Base-by-base conservation (phyloP, 1,140 invertebrate genomes). In the Lasioglossum baleicum region DNA sequence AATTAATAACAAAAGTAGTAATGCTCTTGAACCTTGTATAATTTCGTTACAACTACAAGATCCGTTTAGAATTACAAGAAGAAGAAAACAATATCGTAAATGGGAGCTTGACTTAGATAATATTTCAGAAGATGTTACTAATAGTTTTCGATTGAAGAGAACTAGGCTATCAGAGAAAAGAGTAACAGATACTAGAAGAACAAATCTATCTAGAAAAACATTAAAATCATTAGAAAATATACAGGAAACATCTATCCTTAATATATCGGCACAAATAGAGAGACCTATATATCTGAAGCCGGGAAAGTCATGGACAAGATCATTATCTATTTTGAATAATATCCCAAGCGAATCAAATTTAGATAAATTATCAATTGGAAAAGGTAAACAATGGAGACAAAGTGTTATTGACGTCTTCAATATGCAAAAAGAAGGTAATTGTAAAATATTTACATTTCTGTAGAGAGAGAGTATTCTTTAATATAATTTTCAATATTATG, bases 281-380 rank as follows among this genome's bases (percentile, higher is more conserved):
- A 83, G 84, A 51, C 61, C 58, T 15, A n/a, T 93, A 40, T 90
- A 87, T 65, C 80, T 93, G 13, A 91, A 90, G 71, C 89, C 92
- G 15, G 91, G 92, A 2, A 93, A 93, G 78, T 88, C 82, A 15
- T 93, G 91, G 91, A 82, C 90, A 15, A 90, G 92, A 82, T 93
- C 92, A 26, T 79, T 93, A n/a, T 92, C 92, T 2, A 92, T 93
- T 76, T 84, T 93, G 15, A 90, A 88, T 80, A 82, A 88, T 51
- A 80, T 92, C 68, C 86, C 90, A 17, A 83, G 82, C 80, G 64
- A 72, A 40, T 65, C 73, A 20, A 84, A 91, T 80, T 63, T 92
- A 4, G 87, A 91, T 0, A 75, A 84, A 69, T 75, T 90, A 7
- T 75, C 88, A 51, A 11, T 79, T 17, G 88, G 90, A 0, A 90